phyloP scores from a whole-genome alignment of 2,113 vertebrate species.

The Empidonax traillii region DNA sequence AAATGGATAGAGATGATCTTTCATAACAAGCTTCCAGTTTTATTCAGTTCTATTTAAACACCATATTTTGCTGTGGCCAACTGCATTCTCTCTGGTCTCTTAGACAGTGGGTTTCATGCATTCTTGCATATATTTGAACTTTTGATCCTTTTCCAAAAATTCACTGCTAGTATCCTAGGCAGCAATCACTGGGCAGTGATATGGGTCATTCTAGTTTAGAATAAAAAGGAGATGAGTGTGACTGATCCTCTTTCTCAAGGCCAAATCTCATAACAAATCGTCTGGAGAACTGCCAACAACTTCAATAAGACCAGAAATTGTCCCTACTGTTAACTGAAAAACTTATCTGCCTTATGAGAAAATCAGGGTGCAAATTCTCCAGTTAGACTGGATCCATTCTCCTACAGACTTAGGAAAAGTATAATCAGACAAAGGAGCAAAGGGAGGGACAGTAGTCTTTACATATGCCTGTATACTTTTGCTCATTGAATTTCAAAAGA shows the following conservation, averaged over 20 bases:
- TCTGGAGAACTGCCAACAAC: slow-evolving; percentile 20
- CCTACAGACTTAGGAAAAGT: background rate
- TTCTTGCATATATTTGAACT: slow-evolving; percentile 65
- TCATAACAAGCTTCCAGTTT: slow-evolving; percentile 1
- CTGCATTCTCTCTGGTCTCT: slow-evolving; percentile 13
- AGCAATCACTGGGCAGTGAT: slow-evolving; percentile 45
- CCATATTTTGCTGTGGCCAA: background rate
- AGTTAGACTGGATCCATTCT: slow-evolving; percentile 5
- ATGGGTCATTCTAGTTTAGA: slow-evolving; percentile 53
- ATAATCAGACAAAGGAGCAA: slow-evolving; percentile 17
- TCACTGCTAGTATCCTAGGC: slow-evolving; percentile 61
- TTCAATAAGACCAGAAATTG: slow-evolving; percentile 48
- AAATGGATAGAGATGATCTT: background rate
- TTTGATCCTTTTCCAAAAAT: slow-evolving; percentile 54
- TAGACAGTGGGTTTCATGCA: slow-evolving; percentile 40
- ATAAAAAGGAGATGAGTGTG: slow-evolving; percentile 50
- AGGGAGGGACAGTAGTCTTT: background rate
- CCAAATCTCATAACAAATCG: slow-evolving; percentile 57
- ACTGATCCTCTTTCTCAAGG: slow-evolving; percentile 57
- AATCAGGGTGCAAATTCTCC: slow-evolving; percentile 22
- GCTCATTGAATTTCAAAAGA: background rate
- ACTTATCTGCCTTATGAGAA: slow-evolving; percentile 18
- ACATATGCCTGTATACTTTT: background rate
- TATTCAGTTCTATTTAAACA: slow-evolving; percentile 4
- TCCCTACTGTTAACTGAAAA: slow-evolving; percentile 34